Conservation (phyloP, 2,113 vertebrate genomes). For the Dipodomys stephensi region DNA sequence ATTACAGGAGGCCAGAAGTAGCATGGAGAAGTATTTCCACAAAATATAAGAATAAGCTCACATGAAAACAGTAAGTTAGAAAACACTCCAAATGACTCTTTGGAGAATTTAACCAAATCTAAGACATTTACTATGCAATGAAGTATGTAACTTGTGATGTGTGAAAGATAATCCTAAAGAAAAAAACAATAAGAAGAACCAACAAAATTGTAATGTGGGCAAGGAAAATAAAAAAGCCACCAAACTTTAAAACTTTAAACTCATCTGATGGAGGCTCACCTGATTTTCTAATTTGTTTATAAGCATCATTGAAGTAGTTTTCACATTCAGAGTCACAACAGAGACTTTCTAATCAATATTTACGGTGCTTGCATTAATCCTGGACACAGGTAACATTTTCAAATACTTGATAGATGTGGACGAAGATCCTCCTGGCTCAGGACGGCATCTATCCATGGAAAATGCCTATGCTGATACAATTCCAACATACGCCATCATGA, state of each 20-base stretch:
- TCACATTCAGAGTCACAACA: constrained; percentile 34
- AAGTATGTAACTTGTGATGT: background rate
- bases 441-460: background rate
- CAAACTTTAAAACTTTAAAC: background rate
- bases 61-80: background rate
- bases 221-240: background rate
- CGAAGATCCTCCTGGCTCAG: background rate
- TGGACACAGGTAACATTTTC: constrained; percentile 39
- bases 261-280: background rate
- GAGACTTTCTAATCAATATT: constrained; percentile 31
- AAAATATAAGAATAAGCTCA: constrained; percentile 26
- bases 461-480: background rate
- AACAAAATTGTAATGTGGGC: background rate
- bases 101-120: constrained; percentile 28
- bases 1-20: fast-evolving
- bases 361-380: constrained; percentile 36
- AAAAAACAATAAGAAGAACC: background rate
- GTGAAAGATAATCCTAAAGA: background rate
- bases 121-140: background rate
- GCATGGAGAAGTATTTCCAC: background rate
- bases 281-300: constrained; percentile 54
- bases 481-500: background rate
- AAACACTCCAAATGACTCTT: background rate
- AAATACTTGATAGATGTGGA: background rate
- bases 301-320: constrained; percentile 50